phyloP scores from a whole-genome alignment of 2,797 vertebrate species.

The Sylvilagus floridanus region DNA sequence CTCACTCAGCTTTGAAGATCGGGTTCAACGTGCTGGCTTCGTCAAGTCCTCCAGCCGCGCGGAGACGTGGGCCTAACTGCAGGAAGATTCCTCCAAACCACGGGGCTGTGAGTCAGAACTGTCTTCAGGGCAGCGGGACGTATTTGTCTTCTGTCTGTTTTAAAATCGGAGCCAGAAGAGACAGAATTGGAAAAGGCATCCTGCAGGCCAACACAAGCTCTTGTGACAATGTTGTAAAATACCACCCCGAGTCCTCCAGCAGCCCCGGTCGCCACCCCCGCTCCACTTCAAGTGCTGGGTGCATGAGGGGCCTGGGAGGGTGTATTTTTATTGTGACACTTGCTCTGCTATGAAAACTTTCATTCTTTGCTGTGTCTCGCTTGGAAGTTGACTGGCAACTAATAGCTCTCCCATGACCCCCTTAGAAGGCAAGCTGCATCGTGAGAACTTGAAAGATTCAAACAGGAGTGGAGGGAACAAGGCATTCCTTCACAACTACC shows the following conservation, averaged over 20 bases:
- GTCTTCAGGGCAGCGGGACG: not conserved
- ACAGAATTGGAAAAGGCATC: not conserved
- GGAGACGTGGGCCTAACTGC: not conserved
- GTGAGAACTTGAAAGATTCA: not conserved
- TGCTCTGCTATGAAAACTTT: constrained; percentile 1
- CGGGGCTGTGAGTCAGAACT: constrained; percentile 4
- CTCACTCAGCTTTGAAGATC: not conserved
- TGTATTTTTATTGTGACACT: not conserved
- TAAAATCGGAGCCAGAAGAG: constrained; percentile 48
- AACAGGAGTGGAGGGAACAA: not conserved
- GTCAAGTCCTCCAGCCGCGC: not conserved
- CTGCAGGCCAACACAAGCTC: not conserved
- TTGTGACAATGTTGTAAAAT: not conserved
- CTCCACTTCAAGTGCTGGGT: not conserved
- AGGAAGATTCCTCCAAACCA: constrained; percentile 3
- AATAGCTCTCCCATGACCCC: not conserved
- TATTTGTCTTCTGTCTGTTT: constrained; percentile 36
- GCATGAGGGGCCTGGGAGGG: not conserved
- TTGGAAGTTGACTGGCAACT: not conserved
- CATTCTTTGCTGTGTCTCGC: not conserved
- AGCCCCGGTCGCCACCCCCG: not conserved
- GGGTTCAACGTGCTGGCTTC: not conserved
- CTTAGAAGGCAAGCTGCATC: not conserved
- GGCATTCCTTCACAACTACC: not conserved
- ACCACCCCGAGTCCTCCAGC: not conserved